phyloP scores from a whole-genome alignment of 53 echinoderm and acorn worm species.

The Holothuria leucospilota region DNA sequence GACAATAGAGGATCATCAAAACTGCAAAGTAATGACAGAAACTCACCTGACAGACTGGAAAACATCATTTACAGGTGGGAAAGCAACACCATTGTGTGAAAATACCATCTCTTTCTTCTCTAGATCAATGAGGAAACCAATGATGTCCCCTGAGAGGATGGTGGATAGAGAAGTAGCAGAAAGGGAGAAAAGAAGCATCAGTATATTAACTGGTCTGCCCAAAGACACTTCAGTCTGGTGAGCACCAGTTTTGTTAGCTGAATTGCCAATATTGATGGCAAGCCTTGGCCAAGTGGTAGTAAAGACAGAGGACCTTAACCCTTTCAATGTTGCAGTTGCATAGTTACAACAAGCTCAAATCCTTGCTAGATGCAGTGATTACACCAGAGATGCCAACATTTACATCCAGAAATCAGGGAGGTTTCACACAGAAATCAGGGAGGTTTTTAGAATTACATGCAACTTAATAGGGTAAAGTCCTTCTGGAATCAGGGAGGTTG shows the following conservation, averaged over 20 bases:
- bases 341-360: too few species aligned
- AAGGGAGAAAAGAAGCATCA: background rate
- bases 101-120: conserved; percentile 86
- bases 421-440: too few species aligned
- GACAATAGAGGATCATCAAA: too few species aligned
- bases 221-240: background rate
- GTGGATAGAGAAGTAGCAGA: background rate
- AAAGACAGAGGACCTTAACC: background rate
- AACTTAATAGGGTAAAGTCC: too few species aligned
- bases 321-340: too few species aligned
- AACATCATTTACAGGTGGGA: conserved; percentile 86
- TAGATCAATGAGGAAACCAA: conserved; percentile 89
- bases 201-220: background rate
- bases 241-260: background rate
- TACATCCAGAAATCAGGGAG: too few species aligned
- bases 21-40: background rate
- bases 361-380: too few species aligned
- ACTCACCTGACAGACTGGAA: conserved; percentile 72
- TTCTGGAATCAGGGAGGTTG: too few species aligned
- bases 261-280: background rate
- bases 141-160: conserved; percentile 72
- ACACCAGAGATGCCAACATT: too few species aligned
- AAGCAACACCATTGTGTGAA: conserved; percentile 81
- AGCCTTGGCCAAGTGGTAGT: background rate
- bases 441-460: too few species aligned